phyloP scores from a whole-genome alignment of 2,888 invertebrate genomes.

The Stomorhina lunata region DNA sequence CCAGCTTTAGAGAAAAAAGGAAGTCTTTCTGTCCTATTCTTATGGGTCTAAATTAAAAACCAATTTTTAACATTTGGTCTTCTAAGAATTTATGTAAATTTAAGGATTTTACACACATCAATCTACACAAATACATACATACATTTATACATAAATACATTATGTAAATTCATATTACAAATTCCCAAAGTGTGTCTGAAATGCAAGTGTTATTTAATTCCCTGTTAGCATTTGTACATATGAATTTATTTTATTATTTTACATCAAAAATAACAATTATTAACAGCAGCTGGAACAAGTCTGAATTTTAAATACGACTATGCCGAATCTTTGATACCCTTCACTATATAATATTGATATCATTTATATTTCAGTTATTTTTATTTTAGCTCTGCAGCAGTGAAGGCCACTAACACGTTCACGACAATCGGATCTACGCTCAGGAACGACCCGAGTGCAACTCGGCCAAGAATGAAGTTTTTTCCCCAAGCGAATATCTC shows the following conservation, averaged over 20 bases:
- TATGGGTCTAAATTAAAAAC: constrained; percentile 6
- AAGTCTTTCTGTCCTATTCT: background rate
- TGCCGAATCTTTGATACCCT: too few species aligned
- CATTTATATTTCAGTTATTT: too few species aligned
- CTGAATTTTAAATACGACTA: too few species aligned
- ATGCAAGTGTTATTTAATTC: background rate
- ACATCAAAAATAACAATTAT: background rate
- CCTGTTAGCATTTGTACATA: background rate
- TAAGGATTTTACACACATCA: background rate
- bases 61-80: constrained; percentile 5
- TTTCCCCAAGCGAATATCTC: too few species aligned
- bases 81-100: constrained; percentile 9
- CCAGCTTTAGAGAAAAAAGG: too few species aligned
- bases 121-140: background rate
- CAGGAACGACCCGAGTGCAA: too few species aligned
- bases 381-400: too few species aligned
- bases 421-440: too few species aligned
- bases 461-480: too few species aligned
- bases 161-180: background rate
- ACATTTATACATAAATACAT: background rate
- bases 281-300: background rate
- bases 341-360: too few species aligned
- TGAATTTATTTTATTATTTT: constrained; percentile 12
- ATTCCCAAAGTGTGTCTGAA: background rate
- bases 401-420: too few species aligned